Evolutionary conservation across 2,113 vertebrate genomes (phyloP).

Genomic region (Spheniscus mendiculus): DNA sequence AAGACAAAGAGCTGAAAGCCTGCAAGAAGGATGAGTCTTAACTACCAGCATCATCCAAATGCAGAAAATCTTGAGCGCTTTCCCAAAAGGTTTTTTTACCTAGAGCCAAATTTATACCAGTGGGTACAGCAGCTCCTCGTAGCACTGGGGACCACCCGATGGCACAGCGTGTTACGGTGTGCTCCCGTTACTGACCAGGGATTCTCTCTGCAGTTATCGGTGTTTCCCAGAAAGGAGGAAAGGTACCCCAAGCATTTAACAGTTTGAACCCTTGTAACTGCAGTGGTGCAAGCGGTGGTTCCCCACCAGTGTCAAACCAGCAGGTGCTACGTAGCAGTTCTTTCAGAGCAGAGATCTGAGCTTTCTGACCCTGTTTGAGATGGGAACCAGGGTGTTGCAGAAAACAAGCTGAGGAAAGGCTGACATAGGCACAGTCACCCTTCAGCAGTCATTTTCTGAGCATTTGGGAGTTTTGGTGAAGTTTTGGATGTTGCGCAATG

Average conservation of each 20-base stretch:
- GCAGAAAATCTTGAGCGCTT: not conserved
- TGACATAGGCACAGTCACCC: rapidly evolving
- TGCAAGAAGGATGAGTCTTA: not conserved
- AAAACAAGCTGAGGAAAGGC: not conserved
- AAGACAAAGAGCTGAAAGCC: not conserved
- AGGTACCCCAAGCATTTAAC: too few relatives aligned
- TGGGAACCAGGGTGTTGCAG: not conserved
- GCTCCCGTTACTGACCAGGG: not conserved
- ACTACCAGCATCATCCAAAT: not conserved
- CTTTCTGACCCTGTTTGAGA: not conserved
- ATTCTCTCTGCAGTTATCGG: not conserved
- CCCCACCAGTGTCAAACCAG: rapidly evolving
- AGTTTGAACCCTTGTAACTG: not conserved
- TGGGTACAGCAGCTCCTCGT: not conserved
- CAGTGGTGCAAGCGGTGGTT: not conserved
- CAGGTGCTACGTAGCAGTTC: rapidly evolving
- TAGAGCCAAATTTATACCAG: too few relatives aligned
- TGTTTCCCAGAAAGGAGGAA: not conserved
- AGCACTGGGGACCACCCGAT: rapidly evolving
- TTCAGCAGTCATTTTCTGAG: not conserved
- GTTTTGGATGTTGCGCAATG: not conserved
- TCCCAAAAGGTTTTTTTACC: not conserved
- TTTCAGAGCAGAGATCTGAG: rapidly evolving
- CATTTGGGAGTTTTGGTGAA: not conserved
- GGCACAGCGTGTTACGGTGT: rapidly evolving